Conservation (phyloP, 2,888 invertebrate species). For the Xestia xanthographa region DNA sequence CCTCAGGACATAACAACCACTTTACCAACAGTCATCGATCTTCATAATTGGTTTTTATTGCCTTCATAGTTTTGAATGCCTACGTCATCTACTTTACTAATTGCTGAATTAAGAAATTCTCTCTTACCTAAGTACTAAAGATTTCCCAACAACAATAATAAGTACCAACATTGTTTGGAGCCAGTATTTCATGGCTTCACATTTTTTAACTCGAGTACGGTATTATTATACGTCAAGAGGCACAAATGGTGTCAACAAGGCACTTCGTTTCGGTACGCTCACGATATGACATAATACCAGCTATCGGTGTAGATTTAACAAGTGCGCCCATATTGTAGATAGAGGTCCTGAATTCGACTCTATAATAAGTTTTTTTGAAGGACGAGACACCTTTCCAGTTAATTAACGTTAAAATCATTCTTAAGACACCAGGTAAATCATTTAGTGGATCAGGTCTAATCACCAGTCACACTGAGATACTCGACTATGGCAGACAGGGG, state of each 20-base stretch:
- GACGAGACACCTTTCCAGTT: background rate
- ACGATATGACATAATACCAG: constrained; percentile 18
- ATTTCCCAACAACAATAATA: background rate
- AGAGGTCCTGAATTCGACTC: background rate
- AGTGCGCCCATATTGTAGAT: background rate
- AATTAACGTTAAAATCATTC: background rate
- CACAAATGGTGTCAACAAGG: constrained; percentile 57
- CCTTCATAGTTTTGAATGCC: background rate
- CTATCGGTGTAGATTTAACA: constrained; percentile 1
- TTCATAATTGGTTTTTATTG: background rate
- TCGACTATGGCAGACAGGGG: background rate
- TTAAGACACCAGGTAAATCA: background rate
- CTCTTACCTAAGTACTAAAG: background rate
- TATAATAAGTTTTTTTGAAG: background rate
- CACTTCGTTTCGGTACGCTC: constrained; percentile 39
- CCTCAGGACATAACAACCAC: background rate
- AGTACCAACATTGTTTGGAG: constrained; percentile 18
- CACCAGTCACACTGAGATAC: background rate
- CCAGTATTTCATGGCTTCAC: constrained; percentile 26
- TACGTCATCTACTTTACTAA: background rate
- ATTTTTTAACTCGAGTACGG: constrained; percentile 48
- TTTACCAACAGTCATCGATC: background rate
- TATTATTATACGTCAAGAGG: constrained; percentile 47
- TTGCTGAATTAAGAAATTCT: background rate
- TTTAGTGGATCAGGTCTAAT: background rate